phyloP scores from a whole-genome alignment of 2,888 invertebrate species.

The Dromius quadrimaculatus region DNA sequence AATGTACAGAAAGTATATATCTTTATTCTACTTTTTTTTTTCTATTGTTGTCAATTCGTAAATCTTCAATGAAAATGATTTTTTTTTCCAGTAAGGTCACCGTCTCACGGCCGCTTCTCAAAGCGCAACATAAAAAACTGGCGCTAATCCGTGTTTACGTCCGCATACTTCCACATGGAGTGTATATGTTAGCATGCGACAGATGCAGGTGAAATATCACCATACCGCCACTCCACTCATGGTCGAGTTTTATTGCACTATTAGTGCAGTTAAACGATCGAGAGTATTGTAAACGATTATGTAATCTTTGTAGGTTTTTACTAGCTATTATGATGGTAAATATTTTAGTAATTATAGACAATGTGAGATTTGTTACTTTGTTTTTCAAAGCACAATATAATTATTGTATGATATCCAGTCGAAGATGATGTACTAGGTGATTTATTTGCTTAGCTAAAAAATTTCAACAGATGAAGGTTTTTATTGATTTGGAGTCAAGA shows the following conservation, averaged over 20 bases:
- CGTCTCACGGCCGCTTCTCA: constrained; percentile 14
- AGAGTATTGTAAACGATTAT: background rate
- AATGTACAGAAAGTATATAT: no score
- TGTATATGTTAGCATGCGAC: background rate
- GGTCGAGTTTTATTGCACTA: constrained; percentile 13
- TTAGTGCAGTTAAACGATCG: constrained; percentile 3
- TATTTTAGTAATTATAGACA: no score
- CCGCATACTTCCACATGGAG: constrained; percentile 15
- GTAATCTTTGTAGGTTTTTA: constrained; percentile 8
- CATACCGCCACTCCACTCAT: constrained; percentile 21
- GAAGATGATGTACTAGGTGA: no score
- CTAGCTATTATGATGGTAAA: no score
- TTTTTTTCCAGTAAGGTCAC: constrained; percentile 3
- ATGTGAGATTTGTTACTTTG: no score
- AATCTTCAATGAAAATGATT: background rate
- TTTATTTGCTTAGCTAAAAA: no score
- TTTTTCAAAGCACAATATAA: no score
- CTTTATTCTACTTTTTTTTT: no score
- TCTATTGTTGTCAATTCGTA: background rate
- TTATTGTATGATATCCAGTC: no score
- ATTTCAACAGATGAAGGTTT: no score
- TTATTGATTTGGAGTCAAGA: no score
- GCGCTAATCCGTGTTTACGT: constrained; percentile 9
- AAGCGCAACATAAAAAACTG: constrained; percentile 5
- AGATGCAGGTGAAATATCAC: constrained; percentile 13